phyloP scores from a whole-genome alignment of 2,797 vertebrate genomes.

The Buphagus erythrorhynchus region DNA sequence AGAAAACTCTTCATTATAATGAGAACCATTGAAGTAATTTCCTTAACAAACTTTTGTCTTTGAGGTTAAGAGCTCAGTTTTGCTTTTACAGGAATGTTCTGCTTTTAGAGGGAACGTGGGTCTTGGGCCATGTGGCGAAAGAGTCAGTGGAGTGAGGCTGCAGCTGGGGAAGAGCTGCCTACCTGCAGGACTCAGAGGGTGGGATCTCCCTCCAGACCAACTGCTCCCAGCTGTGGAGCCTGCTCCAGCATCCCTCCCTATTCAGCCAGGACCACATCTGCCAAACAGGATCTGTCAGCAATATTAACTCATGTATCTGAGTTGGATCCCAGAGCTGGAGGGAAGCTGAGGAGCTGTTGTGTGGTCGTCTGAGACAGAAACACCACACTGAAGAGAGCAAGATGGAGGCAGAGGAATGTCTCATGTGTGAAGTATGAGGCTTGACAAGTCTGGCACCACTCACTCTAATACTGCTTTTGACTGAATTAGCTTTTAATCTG shows the following conservation, averaged over 20 bases:
- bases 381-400: neutral
- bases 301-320: neutral
- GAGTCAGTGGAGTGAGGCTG: neutral
- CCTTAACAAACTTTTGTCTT: neutral
- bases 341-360: neutral
- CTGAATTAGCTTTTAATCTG: neutral
- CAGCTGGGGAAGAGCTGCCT: neutral
- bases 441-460: neutral
- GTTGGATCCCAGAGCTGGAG: neutral
- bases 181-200: neutral
- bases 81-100: neutral
- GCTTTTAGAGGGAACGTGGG: neutral
- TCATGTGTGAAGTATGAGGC: neutral
- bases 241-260: neutral
- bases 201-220: neutral
- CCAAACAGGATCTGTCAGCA: neutral
- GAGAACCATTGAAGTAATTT: neutral
- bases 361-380: neutral
- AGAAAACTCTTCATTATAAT: neutral
- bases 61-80: neutral
- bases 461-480: neutral
- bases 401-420: neutral
- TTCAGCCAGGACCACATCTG: neutral
- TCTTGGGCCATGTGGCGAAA: rapidly evolving
- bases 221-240: rapidly evolving